These are phyloP conservation scores for Amia ocellicauda DNA, from an alignment of 2,113 vertebrate genomes.

Conservation along the genomic window DNA sequence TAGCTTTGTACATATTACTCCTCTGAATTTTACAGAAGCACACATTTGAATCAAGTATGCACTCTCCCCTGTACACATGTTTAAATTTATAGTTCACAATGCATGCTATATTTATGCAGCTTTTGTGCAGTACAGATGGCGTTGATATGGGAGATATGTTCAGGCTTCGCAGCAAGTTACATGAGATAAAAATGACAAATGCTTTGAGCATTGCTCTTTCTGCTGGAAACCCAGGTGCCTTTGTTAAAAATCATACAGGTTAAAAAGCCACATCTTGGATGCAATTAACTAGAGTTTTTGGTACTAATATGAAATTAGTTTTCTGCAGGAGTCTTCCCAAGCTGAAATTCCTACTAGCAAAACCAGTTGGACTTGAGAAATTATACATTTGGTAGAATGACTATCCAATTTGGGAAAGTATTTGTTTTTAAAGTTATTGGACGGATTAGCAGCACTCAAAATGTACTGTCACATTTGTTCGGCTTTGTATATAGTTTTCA, in stretches of 20 bases:
- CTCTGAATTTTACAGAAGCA: conserved; percentile 6
- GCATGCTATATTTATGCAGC: not conserved
- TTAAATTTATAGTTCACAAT: not conserved
- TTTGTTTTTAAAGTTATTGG: too few relatives aligned
- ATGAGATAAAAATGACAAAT: conserved; percentile 75
- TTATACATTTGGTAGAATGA: conserved; percentile 38
- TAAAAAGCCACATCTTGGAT: conserved; percentile 63
- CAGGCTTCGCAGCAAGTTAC: conserved; percentile 50
- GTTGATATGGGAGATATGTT: conserved; percentile 7
- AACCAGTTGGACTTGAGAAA: conserved; percentile 32
- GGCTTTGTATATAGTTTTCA: conserved; percentile 3
- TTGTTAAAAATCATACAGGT: conserved; percentile 70
- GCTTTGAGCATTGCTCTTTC: conserved; percentile 63
- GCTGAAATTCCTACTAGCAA: conserved; percentile 34
- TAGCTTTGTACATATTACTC: not conserved
- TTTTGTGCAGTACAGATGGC: conserved; percentile 14
- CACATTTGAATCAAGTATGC: conserved; percentile 5
- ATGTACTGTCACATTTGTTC: not conserved
- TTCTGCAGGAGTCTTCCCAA: conserved; percentile 58
- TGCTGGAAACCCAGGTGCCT: conserved; percentile 75
- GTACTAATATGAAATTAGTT: conserved; percentile 53
- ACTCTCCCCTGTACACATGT: conserved; percentile 11
- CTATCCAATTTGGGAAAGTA: conserved; percentile 3
- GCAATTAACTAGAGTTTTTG: conserved; percentile 76
- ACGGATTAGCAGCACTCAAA: not conserved